phyloP scores from a whole-genome alignment of 2,888 invertebrate species.

The Drosophila fungiperda region DNA sequence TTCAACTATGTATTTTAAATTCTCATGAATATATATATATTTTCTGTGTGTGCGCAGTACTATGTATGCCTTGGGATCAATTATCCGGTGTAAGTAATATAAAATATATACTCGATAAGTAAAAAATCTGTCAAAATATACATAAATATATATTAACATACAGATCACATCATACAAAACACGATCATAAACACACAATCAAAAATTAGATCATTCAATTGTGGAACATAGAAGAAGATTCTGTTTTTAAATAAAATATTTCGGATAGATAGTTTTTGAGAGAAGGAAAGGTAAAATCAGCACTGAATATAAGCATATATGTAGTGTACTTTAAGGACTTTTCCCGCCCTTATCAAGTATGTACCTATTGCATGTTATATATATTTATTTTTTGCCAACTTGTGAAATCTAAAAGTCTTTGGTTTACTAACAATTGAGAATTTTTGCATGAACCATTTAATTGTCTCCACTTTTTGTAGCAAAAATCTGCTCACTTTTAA shows the following conservation, averaged over 20 bases:
- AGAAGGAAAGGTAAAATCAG: constrained; percentile 11
- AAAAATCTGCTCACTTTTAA: constrained; percentile 39
- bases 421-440: constrained; percentile 22
- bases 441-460: constrained; percentile 36
- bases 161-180: constrained; percentile 32
- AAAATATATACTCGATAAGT: constrained; percentile 39
- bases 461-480: constrained; percentile 21
- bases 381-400: constrained; percentile 18
- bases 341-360: constrained; percentile 13
- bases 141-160: constrained; percentile 27
- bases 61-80: constrained; percentile 95
- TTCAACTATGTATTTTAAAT: constrained; percentile 62
- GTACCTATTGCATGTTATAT: constrained; percentile 34
- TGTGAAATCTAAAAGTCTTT: constrained; percentile 9
- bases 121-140: constrained; percentile 17
- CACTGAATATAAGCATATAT: constrained; percentile 21
- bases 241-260: constrained; percentile 6
- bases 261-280: neutral
- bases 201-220: constrained; percentile 20
- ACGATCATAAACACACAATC: constrained; percentile 23
- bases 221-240: neutral
- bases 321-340: constrained; percentile 7
- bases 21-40: constrained; percentile 59
- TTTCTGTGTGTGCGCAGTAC: constrained; percentile 86
- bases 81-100: constrained; percentile 94